These are phyloP conservation scores for Xiphophorus maculatus DNA, from an alignment of 2,113 vertebrate species.

Conservation along the genomic window DNA sequence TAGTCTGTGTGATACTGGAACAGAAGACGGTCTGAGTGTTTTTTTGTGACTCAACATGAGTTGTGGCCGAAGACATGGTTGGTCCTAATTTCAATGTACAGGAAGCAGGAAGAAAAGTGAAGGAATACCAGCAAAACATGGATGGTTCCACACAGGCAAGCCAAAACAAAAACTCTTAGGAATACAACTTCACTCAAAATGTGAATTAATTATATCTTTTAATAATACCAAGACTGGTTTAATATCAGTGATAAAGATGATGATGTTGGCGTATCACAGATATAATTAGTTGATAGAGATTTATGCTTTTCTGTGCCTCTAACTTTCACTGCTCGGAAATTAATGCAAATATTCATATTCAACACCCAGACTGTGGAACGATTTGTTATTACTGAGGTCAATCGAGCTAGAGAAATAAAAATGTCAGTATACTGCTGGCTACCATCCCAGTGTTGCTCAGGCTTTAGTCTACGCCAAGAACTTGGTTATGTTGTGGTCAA, in stretches of 20 bases:
- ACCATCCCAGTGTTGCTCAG: slow-evolving; percentile 30
- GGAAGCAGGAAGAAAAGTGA: background rate
- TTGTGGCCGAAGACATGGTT: slow-evolving; percentile 55
- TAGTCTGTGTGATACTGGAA: slow-evolving; percentile 64
- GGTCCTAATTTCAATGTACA: slow-evolving; percentile 45
- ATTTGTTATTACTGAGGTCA: slow-evolving; percentile 55
- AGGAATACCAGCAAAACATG: background rate
- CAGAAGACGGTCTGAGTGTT: slow-evolving; percentile 65
- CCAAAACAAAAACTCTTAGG: background rate
- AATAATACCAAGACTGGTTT: background rate
- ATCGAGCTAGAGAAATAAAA: slow-evolving; percentile 23
- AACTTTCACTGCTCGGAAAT: slow-evolving; percentile 29
- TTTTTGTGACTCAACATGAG: slow-evolving; percentile 69
- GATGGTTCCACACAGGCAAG: background rate
- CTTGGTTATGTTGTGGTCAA: slow-evolving; percentile 12
- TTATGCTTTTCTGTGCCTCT: slow-evolving; percentile 19
- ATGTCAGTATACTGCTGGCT: slow-evolving; percentile 37
- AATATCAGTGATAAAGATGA: background rate
- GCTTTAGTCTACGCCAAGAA: slow-evolving; percentile 27
- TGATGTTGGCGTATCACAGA: background rate
- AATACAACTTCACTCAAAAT: background rate
- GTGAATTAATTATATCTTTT: background rate
- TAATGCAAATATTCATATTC: slow-evolving; percentile 40
- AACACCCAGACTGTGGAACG: slow-evolving; percentile 39
- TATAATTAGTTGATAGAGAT: background rate